Evolutionary conservation across 2,113 vertebrate species (phyloP), one percentile per base, ranked within the genome.

Genomic region (Penelope pileata): DNA sequence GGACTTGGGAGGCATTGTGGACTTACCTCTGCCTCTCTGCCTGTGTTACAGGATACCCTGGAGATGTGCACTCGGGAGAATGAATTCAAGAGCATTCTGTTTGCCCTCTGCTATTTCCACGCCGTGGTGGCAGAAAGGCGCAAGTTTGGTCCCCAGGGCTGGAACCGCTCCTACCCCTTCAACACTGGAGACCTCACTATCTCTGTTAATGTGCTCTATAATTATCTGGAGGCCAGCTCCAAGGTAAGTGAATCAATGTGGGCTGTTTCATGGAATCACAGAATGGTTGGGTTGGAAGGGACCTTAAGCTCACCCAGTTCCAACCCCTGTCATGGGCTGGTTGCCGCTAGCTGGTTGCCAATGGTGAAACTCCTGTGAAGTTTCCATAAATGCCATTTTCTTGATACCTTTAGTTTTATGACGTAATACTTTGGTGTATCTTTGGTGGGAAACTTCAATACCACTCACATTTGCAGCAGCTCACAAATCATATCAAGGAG

Each of bases 31-130:
- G 30, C 42, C 60, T 51, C 5, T 17, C 3, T 70, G 19, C 21
- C 87, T 89, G 51, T 89, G 5, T 97, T 96, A 60, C 97, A 99
- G 99, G 99, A 99, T 88, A 99, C 99, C 1, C 91, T 99, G 98
- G 99, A 99, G 96, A 98, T 98, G 98, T 99, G 99, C 48, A 97
- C 98, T 4, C 97, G 98, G 38, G 99, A 99, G 96, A 98, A 94
- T 0, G 99, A 99, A 96, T 99, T 99, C 83, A 99, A 99, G 96
- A 98, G 98, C 97, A 99, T 99, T 87, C 96, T 99, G 72, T 99
- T 99, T 19, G 97, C 99, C 14, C 98, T 99, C 15, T 99, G 99
- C 88, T 99, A 99, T 72, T 99, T 99, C 92, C 99, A 99, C 1
- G 99, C 99, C 0, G 99, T 99, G 85, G 99, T 99, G 94, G 99